Conservation (phyloP, 1,140 invertebrate genomes). For the Ridgeia piscesae region DNA sequence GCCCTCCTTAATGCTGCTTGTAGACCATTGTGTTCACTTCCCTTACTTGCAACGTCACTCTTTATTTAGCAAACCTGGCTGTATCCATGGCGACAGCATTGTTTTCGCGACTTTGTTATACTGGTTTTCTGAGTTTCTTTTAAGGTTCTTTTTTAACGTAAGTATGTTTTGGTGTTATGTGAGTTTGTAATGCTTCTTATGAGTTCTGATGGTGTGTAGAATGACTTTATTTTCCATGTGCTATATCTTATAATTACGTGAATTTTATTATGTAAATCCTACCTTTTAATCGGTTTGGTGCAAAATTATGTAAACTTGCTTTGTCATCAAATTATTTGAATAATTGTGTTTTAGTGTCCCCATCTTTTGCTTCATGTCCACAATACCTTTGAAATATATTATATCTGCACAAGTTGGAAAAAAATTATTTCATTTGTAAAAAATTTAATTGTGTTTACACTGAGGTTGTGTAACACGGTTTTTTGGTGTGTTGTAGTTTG, state of each 20-base stretch:
- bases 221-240: background rate
- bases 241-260: background rate
- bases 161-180: background rate
- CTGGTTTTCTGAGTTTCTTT: background rate
- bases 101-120: background rate
- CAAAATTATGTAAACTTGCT: background rate
- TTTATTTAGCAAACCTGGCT: background rate
- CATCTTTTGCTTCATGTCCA: background rate
- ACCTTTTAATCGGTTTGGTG: background rate
- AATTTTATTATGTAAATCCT: background rate
- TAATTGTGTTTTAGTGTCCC: background rate
- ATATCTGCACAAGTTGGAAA: background rate
- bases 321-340: background rate
- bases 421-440: background rate
- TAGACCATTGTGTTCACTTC: background rate
- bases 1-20: background rate
- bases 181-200: background rate
- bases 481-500: slow-evolving; percentile 71
- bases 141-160: background rate
- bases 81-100: background rate
- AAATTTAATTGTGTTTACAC: background rate
- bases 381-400: background rate
- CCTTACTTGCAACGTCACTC: background rate
- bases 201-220: background rate
- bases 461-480: background rate